Base-by-base conservation (phyloP, 92 coral and sea anemone species). In the Pocillopora grandis region DNA sequence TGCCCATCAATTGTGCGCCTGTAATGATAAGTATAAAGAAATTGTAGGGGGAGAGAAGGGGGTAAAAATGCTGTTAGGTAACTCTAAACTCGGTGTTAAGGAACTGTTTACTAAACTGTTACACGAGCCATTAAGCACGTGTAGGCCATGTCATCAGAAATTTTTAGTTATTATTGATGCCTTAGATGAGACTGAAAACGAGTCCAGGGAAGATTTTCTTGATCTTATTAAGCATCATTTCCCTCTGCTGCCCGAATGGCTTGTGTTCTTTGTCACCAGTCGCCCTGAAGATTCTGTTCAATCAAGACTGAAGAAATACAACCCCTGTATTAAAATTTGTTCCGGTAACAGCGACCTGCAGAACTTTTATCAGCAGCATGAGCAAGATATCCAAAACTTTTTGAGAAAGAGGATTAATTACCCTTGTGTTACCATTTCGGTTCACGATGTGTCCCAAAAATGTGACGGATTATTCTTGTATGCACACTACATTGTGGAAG, bases 211-310 rank as follows among this genome's bases (percentile, higher is more conserved):
- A 42, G 8, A 3, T 42, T 42, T 42, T 2, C 52, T 89, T 49
- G 75, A 85, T 55, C 80, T 89, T 59, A 79, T 89, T 0, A 65
- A 8, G 66, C 27, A 66, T 11, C 66, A 76, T 20, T 85, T 89
- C 33, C 89, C 86, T 27, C 49, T 19, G 27, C 92, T 89, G 55
- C 92, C 92, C 1, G 36, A 85, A 12, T 89, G 92, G 92, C 76
- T 89, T 66, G 86, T 84, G 63, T 89, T 89, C 35, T 89, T 89
- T 73, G 80, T 89, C 72, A 89, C 87, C 69, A 79, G 89, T 73
- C 79, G 89, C 49, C 88, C 88, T 20, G 88, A 77, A 57, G 82
- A 76, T 48, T 62, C 57, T 57, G 65, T 87, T 15, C 79, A 82
- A n/a, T 66, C 49, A 18, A 61, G 61, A 42, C 65, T 78, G n/a